Evolutionary conservation across 1,140 invertebrate genomes (phyloP).

Genomic region (Cydia fagiglandana): DNA sequence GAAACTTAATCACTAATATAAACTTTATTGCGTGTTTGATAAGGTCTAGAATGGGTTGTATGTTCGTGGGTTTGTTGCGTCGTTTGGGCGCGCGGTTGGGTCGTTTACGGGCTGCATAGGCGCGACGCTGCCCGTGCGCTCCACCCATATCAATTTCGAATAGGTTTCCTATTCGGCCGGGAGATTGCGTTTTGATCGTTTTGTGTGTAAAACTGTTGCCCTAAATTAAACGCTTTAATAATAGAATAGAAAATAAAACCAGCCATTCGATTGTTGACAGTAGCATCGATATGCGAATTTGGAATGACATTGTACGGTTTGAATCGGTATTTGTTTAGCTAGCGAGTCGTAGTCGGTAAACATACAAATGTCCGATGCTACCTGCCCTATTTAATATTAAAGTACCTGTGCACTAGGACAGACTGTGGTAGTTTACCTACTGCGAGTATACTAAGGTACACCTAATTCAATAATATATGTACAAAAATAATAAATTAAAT

Average conservation of each 20-base stretch:
- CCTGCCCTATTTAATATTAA: constrained; percentile 6
- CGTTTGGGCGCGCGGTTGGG: constrained; percentile 51
- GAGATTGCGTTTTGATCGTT: constrained; percentile 78
- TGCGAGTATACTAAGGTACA: neutral
- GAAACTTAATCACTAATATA: neutral
- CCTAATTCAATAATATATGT: no score
- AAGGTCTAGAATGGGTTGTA: constrained; percentile 46
- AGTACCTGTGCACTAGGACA: neutral
- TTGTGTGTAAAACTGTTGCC: constrained; percentile 77
- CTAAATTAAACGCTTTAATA: constrained; percentile 78
- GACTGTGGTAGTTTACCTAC: neutral
- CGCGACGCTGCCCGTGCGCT: constrained; percentile 67
- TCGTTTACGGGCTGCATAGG: constrained; percentile 75
- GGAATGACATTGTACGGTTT: constrained; percentile 45
- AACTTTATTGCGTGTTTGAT: constrained; percentile 35
- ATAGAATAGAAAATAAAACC: constrained; percentile 76
- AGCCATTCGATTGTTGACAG: constrained; percentile 59
- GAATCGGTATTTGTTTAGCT: constrained; percentile 65
- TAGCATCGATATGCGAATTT: constrained; percentile 52
- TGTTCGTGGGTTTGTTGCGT: constrained; percentile 39
- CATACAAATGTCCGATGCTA: constrained; percentile 32
- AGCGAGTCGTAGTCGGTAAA: constrained; percentile 48
- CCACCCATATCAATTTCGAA: constrained; percentile 79
- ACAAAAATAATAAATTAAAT: no score
- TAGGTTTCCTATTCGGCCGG: constrained; percentile 74